These are phyloP conservation scores for Nannobrachium achirus DNA, from an alignment of 2,113 vertebrate genomes.

Conservation along the genomic window DNA sequence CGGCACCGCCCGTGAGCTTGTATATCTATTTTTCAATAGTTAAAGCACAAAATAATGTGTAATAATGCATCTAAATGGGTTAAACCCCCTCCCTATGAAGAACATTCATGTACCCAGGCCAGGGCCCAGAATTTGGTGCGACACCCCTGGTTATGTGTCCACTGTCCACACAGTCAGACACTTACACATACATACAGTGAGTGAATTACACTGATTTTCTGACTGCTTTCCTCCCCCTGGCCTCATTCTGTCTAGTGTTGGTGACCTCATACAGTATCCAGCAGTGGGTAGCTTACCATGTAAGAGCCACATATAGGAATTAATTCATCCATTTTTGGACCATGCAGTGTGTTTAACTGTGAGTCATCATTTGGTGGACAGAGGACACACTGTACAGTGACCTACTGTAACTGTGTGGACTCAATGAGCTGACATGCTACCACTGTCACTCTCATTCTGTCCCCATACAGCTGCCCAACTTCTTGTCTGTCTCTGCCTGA, in stretches of 20 bases:
- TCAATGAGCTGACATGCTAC: too few relatives aligned
- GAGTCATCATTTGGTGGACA: conserved; percentile 20
- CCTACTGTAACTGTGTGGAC: conserved; percentile 8
- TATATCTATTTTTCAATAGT: too few relatives aligned
- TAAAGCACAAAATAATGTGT: too few relatives aligned
- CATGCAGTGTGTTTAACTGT: conserved; percentile 18
- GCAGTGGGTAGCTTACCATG: not conserved
- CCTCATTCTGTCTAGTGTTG: conserved; percentile 12
- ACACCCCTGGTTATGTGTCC: too few relatives aligned
- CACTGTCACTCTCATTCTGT: too few relatives aligned
- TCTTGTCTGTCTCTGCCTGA: conserved; percentile 40
- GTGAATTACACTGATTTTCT: too few relatives aligned
- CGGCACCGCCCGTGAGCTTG: too few relatives aligned
- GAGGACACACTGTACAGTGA: conserved; percentile 14
- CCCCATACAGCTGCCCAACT: conserved; percentile 48
- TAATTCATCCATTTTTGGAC: conserved; percentile 3
- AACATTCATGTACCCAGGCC: too few relatives aligned
- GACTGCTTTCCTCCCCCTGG: not conserved
- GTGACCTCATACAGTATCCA: conserved; percentile 21
- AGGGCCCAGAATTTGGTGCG: too few relatives aligned
- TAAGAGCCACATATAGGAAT: conserved; percentile 10
- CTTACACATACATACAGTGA: not conserved
- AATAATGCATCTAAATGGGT: too few relatives aligned
- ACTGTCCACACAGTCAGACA: not conserved
- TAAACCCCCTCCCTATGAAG: too few relatives aligned